Evolutionary conservation across 2,797 vertebrate species (phyloP).

Genomic region (Crenuchus spilurus): DNA sequence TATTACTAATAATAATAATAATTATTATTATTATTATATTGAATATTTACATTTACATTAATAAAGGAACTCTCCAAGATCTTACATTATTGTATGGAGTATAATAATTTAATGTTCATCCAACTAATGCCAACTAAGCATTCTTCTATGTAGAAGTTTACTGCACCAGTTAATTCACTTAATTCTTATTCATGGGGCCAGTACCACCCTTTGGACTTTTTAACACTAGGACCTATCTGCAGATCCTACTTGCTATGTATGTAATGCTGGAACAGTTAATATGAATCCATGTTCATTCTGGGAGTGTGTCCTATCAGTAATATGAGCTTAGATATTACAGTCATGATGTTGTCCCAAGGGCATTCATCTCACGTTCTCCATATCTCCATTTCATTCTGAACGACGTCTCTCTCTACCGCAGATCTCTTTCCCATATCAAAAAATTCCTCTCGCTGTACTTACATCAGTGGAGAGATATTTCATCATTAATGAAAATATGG

Average conservation of each 20-base stretch:
- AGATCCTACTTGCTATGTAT: not conserved
- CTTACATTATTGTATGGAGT: not conserved
- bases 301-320: not conserved
- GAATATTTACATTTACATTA: too few species aligned
- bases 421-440: not conserved
- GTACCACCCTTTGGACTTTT: not conserved
- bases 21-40: too few species aligned
- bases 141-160: not conserved
- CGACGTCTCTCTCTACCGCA: not conserved
- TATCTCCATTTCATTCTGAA: constrained; percentile 16
- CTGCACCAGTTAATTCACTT: not conserved
- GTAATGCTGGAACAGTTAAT: constrained; percentile 10
- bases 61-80: not conserved
- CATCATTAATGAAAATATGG: not conserved
- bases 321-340: constrained; percentile 10
- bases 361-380: not conserved
- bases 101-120: not conserved
- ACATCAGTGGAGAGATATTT: constrained; percentile 1
- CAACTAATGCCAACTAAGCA: not conserved
- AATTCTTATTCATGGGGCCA: constrained; percentile 7
- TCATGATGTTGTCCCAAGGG: constrained; percentile 23
- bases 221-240: not conserved
- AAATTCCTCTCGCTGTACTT: not conserved
- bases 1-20: too few species aligned
- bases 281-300: constrained; percentile 8